A percentile compares a stretch with the other conserved stretches of the same genome.
Conservation (phyloP, 2,888 invertebrate species). For the Glaucopsyche alexis region DNA sequence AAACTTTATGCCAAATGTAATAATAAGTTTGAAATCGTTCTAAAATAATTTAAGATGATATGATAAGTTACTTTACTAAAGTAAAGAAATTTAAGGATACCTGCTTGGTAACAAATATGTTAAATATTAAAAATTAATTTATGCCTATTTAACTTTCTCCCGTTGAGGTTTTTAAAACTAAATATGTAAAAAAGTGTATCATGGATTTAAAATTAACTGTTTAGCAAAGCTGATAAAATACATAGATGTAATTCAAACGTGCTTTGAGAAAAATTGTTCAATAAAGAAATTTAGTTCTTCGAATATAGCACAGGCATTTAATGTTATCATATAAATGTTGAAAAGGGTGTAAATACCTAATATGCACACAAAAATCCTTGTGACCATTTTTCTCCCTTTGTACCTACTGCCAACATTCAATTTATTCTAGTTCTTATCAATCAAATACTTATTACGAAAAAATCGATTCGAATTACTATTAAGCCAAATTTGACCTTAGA, state of each 20-base stretch:
- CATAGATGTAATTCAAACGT: too few species aligned
- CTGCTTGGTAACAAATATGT: not conserved
- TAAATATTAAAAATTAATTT: not conserved
- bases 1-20: not conserved
- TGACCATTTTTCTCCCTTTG: not conserved
- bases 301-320: not conserved
- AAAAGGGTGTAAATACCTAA: not conserved
- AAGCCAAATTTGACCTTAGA: conserved; percentile 3
- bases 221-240: not conserved
- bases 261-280: not conserved
- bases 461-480: not conserved
- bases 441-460: not conserved
- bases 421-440: not conserved
- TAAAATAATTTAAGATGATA: not conserved
- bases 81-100: not conserved
- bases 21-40: not conserved
- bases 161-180: not conserved
- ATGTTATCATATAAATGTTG: not conserved
- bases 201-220: not conserved
- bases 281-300: not conserved
- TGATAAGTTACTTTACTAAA: conserved; percentile 5
- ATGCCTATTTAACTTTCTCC: not conserved
- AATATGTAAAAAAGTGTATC: not conserved
- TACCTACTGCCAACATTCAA: not conserved
- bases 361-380: not conserved